These are phyloP conservation scores for Rhagologus leucostigma DNA, from an alignment of 2,113 vertebrate species.

Conservation along the genomic window DNA sequence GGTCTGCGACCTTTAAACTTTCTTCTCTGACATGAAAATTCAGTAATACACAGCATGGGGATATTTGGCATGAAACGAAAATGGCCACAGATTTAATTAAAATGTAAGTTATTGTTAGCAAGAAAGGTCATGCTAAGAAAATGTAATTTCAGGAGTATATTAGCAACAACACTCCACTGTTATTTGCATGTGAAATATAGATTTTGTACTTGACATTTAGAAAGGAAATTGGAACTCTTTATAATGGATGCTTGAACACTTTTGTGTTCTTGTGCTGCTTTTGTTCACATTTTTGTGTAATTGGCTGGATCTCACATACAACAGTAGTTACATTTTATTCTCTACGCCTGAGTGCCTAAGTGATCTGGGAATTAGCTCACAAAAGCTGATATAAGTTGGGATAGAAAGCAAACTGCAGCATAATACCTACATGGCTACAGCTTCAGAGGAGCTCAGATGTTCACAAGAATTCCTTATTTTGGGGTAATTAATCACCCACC, in stretches of 20 bases:
- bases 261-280: conserved; percentile 46
- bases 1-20: conserved; percentile 63
- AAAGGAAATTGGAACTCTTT: conserved; percentile 64
- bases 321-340: conserved; percentile 23
- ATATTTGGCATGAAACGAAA: conserved; percentile 67
- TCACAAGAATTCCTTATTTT: not conserved
- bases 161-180: conserved; percentile 57
- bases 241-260: conserved; percentile 55
- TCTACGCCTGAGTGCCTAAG: not conserved
- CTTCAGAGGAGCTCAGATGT: not conserved
- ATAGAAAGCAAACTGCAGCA: not conserved
- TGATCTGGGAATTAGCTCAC: conserved; percentile 14
- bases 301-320: conserved; percentile 36
- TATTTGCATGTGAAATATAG: conserved; percentile 71
- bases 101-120: conserved; percentile 75
- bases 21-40: conserved; percentile 25
- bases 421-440: not conserved
- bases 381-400: not conserved
- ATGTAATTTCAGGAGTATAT: conserved; percentile 71
- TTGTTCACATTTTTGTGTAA: conserved; percentile 45
- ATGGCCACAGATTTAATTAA: conserved; percentile 74
- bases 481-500: not conserved
- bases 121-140: conserved; percentile 76
- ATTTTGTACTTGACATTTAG: conserved; percentile 75
- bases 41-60: conserved; percentile 26